Evolutionary conservation across 2,113 vertebrate genomes (phyloP).

Genomic region (Vidua chalybeata): DNA sequence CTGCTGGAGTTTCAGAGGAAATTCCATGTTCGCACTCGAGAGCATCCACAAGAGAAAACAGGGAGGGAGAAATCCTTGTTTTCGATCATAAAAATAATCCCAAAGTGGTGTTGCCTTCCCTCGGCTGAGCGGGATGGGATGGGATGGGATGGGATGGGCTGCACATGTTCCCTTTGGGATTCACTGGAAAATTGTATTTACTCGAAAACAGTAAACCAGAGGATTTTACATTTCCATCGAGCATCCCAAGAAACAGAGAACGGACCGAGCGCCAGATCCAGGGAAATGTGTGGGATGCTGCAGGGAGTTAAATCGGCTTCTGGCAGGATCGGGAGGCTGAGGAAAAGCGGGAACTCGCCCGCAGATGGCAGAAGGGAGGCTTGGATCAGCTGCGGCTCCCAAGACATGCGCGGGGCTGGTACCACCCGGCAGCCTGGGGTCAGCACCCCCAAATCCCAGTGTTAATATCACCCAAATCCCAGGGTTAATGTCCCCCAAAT

Average conservation of each 20-base stretch:
- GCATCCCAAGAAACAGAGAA: fast-evolving
- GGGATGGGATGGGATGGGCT: neutral
- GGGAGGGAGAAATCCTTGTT: neutral
- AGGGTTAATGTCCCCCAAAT: too few relatives aligned
- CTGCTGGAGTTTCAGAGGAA: constrained; percentile 25
- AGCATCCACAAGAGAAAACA: neutral
- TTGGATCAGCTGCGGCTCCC: neutral
- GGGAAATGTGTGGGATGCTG: fast-evolving
- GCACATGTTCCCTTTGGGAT: neutral
- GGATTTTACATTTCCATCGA: fast-evolving
- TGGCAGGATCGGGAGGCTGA: neutral
- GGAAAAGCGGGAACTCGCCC: neutral
- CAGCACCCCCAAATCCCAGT: neutral
- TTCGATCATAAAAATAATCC: neutral
- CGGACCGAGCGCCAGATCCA: fast-evolving
- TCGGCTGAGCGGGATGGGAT: neutral
- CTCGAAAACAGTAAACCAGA: fast-evolving
- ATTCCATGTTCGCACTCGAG: neutral
- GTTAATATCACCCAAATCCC: too few relatives aligned
- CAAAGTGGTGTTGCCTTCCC: neutral
- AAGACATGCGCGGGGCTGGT: fast-evolving
- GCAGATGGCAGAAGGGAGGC: constrained; percentile 5
- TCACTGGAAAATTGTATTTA: neutral
- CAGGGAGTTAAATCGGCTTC: neutral
- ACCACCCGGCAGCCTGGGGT: neutral